Evolutionary conservation across 2,888 invertebrate species (phyloP).

Genomic region (Gonocerus acuteangulatus): DNA sequence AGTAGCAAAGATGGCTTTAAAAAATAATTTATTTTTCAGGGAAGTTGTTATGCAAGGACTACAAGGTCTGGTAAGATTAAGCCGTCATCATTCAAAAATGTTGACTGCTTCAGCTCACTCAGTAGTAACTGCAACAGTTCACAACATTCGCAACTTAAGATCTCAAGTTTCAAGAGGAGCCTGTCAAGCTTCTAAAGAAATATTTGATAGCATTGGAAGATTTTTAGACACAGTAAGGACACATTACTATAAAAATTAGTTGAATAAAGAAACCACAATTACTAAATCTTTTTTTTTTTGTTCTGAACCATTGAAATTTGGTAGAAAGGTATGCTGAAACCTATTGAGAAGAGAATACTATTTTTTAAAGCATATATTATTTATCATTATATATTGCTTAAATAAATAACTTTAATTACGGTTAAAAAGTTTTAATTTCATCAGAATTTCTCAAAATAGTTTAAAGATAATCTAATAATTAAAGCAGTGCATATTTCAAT

Average conservation of each 20-base stretch:
- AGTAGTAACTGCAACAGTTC: constrained; percentile 59
- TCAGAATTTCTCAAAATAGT: too few species aligned
- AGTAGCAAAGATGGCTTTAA: not conserved
- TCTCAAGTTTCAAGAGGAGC: constrained; percentile 88
- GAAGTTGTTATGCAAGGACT: constrained; percentile 69
- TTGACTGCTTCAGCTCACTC: constrained; percentile 44
- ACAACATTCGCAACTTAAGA: constrained; percentile 78
- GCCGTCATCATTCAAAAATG: constrained; percentile 57
- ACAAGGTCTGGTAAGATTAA: constrained; percentile 58
- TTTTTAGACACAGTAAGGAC: constrained; percentile 55
- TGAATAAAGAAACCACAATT: not conserved
- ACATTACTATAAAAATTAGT: not conserved
- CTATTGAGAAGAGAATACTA: too few species aligned
- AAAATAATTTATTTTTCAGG: constrained; percentile 44
- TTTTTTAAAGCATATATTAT: too few species aligned
- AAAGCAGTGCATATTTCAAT: too few species aligned
- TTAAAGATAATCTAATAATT: too few species aligned
- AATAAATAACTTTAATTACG: too few species aligned
- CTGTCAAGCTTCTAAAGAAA: constrained; percentile 69
- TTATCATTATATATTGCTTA: too few species aligned
- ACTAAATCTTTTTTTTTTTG: not conserved
- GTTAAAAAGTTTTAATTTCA: too few species aligned
- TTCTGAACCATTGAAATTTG: not conserved
- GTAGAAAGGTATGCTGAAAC: too few species aligned
- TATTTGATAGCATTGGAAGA: constrained; percentile 58